Base-by-base conservation (phyloP, 1,140 invertebrate species). In the Heterodera carotae region DNA sequence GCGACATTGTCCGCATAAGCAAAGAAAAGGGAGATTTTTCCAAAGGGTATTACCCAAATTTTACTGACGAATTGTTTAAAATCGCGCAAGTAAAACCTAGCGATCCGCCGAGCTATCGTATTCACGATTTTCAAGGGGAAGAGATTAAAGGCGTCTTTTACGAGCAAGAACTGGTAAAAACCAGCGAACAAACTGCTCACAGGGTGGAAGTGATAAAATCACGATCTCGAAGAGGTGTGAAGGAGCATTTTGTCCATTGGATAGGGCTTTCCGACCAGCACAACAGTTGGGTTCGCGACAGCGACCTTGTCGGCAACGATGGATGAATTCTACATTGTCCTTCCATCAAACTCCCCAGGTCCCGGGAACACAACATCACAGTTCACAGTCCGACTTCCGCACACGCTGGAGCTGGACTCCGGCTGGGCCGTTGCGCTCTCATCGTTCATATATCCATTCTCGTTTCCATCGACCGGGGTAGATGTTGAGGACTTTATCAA, bases 391-490 rank as follows among this genome's bases (percentile, higher is more conserved):
- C 15, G 75, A 31, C n/a, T 76, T 33, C 75, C 75, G 27, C 33
- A 76, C n/a, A 76, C 64, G 0, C 29, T 76, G 15, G 75, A 76
- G 12, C 33, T 76, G 25, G 75, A 76, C n/a, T 48, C 66, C 25
- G 48, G 33, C 15, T 76, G 75, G 75, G 56, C 75, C n/a, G 75
- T 76, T 12, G 75, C 75, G 22, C 10, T 76, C 1, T 76, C 75
- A 29, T 33, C 59, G 6, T 76, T 76, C 10, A 76, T 76, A 2
- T 76, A 69, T 67, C 75, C 75, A 15, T 73, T 31, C 27, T 76
- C 75, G 0, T 76, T 76, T 25, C n/a, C 71, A 5, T 29, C 62
- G n/a, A 39, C 64, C 34, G 27, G 53, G 7, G 22, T 27, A 0
- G 62, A 66, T 22, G n/a, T 31, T 25, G 62, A 29, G 7, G 62